A percentile compares a stretch with the other conserved stretches of the same genome.
Conservation (phyloP, 2,797 vertebrate species). For the Trematomus bernacchii region DNA sequence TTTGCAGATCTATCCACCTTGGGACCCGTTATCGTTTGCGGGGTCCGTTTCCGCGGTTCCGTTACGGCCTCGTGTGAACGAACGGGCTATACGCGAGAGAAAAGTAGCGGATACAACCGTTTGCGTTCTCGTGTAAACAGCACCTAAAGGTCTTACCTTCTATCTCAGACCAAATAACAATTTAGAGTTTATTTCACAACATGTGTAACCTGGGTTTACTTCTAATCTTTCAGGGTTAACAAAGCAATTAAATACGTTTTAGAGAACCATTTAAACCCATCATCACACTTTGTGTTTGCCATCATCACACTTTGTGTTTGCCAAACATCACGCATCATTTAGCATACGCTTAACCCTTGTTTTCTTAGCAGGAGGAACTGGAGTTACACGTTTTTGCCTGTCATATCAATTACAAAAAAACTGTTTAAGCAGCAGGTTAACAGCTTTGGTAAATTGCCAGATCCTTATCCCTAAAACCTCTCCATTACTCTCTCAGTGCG, state of each 20-base stretch:
- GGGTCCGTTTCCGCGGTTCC: no score
- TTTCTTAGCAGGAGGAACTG: not conserved
- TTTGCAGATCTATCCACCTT: no score
- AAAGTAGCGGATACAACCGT: no score
- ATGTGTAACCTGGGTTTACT: not conserved
- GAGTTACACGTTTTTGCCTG: slow-evolving; percentile 4
- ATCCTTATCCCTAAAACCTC: no score
- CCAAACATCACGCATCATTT: slow-evolving; percentile 7
- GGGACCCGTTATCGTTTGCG: no score
- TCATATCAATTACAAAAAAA: not conserved
- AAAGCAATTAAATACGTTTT: not conserved
- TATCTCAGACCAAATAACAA: not conserved
- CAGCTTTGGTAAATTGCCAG: no score
- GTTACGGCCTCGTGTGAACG: no score
- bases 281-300: not conserved
- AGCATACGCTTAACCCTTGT: not conserved
- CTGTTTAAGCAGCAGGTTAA: no score
- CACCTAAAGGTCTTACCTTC: not conserved
- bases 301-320: not conserved
- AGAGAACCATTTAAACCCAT: not conserved
- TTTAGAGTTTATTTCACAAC: slow-evolving; percentile 2
- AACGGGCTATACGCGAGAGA: no score
- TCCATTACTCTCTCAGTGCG: no score
- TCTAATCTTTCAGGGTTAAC: not conserved
- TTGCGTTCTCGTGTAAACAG: no score